Base-by-base conservation (phyloP, 2,888 invertebrate species). In the Auanema sp. region DNA sequence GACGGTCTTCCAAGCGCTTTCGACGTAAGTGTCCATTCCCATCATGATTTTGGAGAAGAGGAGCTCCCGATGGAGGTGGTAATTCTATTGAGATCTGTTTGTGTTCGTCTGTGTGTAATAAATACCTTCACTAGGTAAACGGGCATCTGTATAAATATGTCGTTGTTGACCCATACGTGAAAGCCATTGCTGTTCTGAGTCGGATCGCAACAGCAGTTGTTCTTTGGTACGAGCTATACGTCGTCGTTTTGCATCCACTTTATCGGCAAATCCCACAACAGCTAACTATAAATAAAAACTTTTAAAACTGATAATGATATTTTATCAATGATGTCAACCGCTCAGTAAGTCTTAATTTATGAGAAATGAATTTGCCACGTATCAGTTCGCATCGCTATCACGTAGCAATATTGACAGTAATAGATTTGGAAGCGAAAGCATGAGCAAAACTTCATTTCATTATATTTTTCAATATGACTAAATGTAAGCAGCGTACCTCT, bases 231-330 rank as follows among this genome's bases (percentile, higher is more conserved):
- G 59, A 64, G 67, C 56, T 55, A 72, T 68, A 43, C 74, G 44
- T 33, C 74, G 43, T 40, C 74, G 53, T 41, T 73, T 71, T 10
- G 71, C 71, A 10, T 76, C 76, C 41, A 83, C 21, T 62, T 83
- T 83, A 61, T 83, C 83, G 8, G 80, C 82, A 56, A 83, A 83
- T 6, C 83, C 83, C 8, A 83, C 83, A 2, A 83, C 76, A 1
- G 83, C 83, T n/a, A 83, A 65, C 75, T 80, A 65, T 53, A 76
- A 70, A 54, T 33, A 25, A n/a, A 25, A 12, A 53, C 2, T 40
- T 59, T 41, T 50, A 5, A 8, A 33, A 33, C 33, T 33, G 33
- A 33, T 33, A 33, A 33, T 33, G 8, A 8, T n/a, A n/a, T 3
- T 33, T 33, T 33, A 33, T 33, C 3, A 8, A 33, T 33, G 8